phyloP scores from a whole-genome alignment of 2,888 invertebrate species.

The Noctua comes region DNA sequence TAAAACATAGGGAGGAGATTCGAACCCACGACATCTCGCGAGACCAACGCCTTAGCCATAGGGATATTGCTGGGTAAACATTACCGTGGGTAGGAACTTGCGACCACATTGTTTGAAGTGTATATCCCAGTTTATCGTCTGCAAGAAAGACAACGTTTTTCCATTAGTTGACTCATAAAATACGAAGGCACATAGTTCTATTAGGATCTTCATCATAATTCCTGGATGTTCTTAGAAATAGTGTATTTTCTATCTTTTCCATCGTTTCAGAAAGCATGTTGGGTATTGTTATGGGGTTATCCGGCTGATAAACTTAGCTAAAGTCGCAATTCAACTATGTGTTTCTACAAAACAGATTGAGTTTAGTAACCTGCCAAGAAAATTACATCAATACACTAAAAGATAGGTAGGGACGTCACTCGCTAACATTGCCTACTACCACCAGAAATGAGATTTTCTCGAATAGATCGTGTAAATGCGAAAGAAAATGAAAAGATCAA shows the following conservation, averaged over 20 bases:
- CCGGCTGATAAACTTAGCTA: not conserved
- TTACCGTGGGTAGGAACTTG: constrained; percentile 8
- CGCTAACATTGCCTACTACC: not conserved
- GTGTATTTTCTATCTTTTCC: not conserved
- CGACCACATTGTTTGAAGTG: constrained; percentile 35
- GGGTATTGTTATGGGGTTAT: not conserved
- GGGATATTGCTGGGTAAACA: constrained; percentile 18
- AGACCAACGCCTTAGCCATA: constrained; percentile 10
- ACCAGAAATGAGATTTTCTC: not conserved
- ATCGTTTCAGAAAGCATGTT: not conserved
- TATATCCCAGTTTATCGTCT: constrained; percentile 27
- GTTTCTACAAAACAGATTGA: not conserved
- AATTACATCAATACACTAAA: not conserved
- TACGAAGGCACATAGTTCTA: constrained; percentile 11
- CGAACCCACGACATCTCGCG: constrained; percentile 12
- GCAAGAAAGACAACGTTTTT: constrained; percentile 18
- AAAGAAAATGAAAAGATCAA: not conserved
- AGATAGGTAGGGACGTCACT: not conserved
- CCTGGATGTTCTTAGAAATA: constrained; percentile 1
- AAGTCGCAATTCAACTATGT: not conserved
- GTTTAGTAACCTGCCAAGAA: not conserved
- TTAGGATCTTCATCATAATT: constrained; percentile 1
- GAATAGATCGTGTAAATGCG: not conserved
- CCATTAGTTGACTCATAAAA: constrained; percentile 20
- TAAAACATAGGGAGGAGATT: constrained; percentile 19